Conservation (phyloP, 2,888 invertebrate genomes). For the Polydrusus tereticollis region DNA sequence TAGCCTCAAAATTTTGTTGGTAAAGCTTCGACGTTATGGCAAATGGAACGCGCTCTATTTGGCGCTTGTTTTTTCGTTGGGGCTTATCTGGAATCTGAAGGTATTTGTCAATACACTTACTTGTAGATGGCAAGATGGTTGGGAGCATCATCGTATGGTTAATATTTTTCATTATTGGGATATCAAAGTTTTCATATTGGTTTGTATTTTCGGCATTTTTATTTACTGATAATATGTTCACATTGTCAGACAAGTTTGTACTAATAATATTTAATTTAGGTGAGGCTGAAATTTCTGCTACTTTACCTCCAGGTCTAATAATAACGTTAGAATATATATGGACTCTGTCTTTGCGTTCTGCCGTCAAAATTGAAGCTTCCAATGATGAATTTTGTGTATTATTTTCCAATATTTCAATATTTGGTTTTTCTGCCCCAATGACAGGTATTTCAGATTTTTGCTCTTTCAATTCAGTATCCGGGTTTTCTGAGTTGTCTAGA, state of each 20-base stretch:
- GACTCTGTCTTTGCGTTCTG: conserved; percentile 5
- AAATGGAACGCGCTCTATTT: conserved; percentile 22
- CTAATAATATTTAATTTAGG: not conserved
- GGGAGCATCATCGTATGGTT: not conserved
- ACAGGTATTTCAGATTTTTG: not conserved
- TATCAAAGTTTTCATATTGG: not conserved
- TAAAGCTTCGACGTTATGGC: conserved; percentile 6
- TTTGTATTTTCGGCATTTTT: conserved; percentile 7
- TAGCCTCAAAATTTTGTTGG: conserved; percentile 32
- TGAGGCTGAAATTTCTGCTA: conserved; percentile 17
- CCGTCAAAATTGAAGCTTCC: not conserved
- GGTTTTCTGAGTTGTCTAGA: not conserved
- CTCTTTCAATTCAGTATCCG: not conserved
- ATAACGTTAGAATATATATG: conserved; percentile 27
- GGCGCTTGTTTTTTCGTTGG: conserved; percentile 29
- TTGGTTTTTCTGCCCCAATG: not conserved
- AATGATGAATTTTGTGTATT: not conserved
- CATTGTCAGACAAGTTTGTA: not conserved
- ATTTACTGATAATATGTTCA: not conserved
- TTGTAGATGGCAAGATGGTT: conserved; percentile 13
- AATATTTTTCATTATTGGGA: conserved; percentile 1
- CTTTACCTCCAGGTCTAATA: conserved; percentile 17
- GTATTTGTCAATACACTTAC: conserved; percentile 22
- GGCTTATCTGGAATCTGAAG: conserved; percentile 28
- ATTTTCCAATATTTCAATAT: not conserved